Percentiles rank a stretch among this genome's conserved stretches.
Conservation (phyloP, 2,888 invertebrate genomes). For the Ophion ellenae region DNA sequence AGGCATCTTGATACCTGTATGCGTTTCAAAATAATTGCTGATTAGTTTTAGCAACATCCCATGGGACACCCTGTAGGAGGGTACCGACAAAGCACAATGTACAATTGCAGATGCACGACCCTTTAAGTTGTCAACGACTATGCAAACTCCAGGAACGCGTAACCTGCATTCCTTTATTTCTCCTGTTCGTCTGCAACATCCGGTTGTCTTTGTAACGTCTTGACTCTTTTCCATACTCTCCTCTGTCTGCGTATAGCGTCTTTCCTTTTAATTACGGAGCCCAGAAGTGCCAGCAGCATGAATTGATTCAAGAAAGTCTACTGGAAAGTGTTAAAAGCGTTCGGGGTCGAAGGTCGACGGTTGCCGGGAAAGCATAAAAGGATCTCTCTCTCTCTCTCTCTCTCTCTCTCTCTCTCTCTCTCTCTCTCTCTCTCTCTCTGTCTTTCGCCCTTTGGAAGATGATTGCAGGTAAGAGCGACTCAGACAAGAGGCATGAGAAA, state of each 20-base stretch:
- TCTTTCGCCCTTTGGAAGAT: not conserved
- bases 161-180: slow-evolving; percentile 37
- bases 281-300: slow-evolving; percentile 67
- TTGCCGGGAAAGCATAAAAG: slow-evolving; percentile 58
- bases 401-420: slow-evolving; percentile 14
- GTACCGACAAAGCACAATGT: not conserved
- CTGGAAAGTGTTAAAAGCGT: slow-evolving; percentile 64
- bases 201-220: not conserved
- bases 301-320: slow-evolving; percentile 74
- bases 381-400: slow-evolving; percentile 36
- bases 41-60: too few relatives aligned
- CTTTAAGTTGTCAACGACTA: slow-evolving; percentile 37
- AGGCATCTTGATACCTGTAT: too few relatives aligned
- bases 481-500: slow-evolving; percentile 23
- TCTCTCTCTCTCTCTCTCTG: slow-evolving; percentile 21
- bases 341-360: slow-evolving; percentile 60
- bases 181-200: slow-evolving; percentile 1
- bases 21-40: too few relatives aligned
- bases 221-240: slow-evolving; percentile 59
- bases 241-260: slow-evolving; percentile 42
- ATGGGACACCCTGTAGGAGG: too few relatives aligned
- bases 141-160: slow-evolving; percentile 16
- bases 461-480: slow-evolving; percentile 1
- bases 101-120: not conserved
- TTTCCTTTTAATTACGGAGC: slow-evolving; percentile 72